phyloP scores from a whole-genome alignment of 2,113 vertebrate species.

The Cebidichthys violaceus region DNA sequence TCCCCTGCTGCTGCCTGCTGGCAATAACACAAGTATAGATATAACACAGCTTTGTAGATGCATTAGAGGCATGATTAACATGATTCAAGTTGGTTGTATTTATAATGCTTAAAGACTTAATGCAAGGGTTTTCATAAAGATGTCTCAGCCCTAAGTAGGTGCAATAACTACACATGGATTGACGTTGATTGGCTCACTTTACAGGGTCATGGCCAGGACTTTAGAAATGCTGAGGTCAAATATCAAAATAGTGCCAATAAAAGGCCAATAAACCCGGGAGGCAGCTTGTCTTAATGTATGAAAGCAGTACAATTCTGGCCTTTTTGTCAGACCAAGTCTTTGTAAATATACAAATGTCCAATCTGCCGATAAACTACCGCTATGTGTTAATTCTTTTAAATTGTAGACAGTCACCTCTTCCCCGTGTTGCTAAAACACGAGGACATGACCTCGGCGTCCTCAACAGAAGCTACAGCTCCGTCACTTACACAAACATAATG shows the following conservation, averaged over 20 bases:
- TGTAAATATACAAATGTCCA: background rate
- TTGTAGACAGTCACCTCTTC: background rate
- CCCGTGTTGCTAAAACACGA: background rate
- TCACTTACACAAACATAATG: constrained; percentile 21
- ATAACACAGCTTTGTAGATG: background rate
- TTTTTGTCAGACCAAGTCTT: background rate
- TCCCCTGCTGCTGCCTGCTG: background rate
- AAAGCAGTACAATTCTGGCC: background rate
- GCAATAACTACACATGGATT: background rate
- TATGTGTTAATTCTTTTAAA: background rate
- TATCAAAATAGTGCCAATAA: background rate
- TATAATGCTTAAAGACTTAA: background rate
- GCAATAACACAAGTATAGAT: too few species aligned
- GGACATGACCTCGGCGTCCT: background rate
- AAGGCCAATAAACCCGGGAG: background rate
- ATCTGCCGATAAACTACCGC: background rate
- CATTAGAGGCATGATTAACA: background rate
- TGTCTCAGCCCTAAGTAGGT: background rate
- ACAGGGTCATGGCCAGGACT: background rate
- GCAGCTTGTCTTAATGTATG: background rate
- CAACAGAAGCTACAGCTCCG: background rate
- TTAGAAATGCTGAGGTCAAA: background rate
- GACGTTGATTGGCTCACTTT: background rate
- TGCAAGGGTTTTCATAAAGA: background rate
- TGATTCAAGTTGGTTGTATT: background rate